Conservation (phyloP, 2,113 vertebrate genomes). For the Gavialis gangeticus region DNA sequence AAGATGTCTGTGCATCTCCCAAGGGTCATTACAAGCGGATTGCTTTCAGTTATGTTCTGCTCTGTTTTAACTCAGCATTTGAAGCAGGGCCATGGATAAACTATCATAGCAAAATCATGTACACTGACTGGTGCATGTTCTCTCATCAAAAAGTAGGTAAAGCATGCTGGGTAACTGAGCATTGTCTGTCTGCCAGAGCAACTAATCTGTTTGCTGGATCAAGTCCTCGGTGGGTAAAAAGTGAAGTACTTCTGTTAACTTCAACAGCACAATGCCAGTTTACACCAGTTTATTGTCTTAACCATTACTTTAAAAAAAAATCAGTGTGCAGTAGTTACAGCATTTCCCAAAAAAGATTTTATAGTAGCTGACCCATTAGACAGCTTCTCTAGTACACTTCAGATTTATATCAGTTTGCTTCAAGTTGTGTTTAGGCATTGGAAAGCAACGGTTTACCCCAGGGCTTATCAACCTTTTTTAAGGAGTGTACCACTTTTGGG, state of each 20-base stretch:
- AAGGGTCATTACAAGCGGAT: not conserved
- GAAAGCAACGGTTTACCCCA: not conserved
- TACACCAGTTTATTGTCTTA: not conserved
- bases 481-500: too few species aligned
- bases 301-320: not conserved
- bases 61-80: not conserved
- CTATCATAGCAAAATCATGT: not conserved
- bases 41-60: not conserved
- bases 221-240: not conserved
- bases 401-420: not conserved
- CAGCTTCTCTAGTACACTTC: not conserved
- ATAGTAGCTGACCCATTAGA: not conserved
- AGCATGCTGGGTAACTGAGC: not conserved
- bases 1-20: not conserved
- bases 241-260: not conserved
- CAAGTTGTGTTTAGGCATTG: not conserved
- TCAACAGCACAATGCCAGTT: not conserved
- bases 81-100: not conserved
- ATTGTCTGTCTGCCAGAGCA: not conserved
- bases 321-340: too few species aligned
- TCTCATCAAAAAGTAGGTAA: not conserved
- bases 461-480: too few species aligned
- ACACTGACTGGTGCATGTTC: not conserved
- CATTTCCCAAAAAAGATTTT: not conserved
- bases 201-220: not conserved